Conservation (phyloP, 2,888 invertebrate species). For the Drosophila testacea region DNA sequence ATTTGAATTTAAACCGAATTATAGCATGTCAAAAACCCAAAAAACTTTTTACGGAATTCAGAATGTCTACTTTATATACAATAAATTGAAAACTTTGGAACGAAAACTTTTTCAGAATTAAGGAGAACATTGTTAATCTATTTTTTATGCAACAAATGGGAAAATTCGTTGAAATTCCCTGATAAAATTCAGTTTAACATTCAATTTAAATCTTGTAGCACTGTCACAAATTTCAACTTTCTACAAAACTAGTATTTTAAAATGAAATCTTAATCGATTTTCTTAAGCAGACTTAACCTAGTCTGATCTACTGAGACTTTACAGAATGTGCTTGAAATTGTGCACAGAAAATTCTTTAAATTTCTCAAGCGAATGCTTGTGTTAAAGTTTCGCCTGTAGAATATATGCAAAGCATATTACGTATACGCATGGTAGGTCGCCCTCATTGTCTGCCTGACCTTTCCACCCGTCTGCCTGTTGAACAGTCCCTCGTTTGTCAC, state of each 20-base stretch:
- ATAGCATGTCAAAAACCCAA: background rate
- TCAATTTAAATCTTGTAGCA: background rate
- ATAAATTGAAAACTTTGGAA: slow-evolving; percentile 1
- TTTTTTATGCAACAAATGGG: slow-evolving; percentile 8
- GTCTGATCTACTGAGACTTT: background rate
- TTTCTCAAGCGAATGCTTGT: slow-evolving; percentile 18
- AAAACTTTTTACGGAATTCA: too few relatives aligned
- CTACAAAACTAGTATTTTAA: too few relatives aligned
- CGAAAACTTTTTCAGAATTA: slow-evolving; percentile 6
- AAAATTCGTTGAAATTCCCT: slow-evolving; percentile 3
- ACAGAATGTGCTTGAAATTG: slow-evolving; percentile 29
- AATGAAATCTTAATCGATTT: too few relatives aligned
- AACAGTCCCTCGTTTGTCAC: slow-evolving; percentile 62
- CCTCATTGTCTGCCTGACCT: slow-evolving; percentile 23
- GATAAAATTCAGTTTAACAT: slow-evolving; percentile 15
- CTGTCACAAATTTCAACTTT: too few relatives aligned
- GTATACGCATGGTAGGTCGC: slow-evolving; percentile 54
- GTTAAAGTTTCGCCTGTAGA: slow-evolving; percentile 16
- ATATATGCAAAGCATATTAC: slow-evolving; percentile 27
- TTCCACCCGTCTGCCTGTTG: slow-evolving; percentile 61
- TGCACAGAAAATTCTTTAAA: slow-evolving; percentile 26
- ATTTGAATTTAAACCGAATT: slow-evolving; percentile 44
- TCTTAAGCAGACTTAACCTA: too few relatives aligned
- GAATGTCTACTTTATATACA: background rate
- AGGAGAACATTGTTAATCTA: slow-evolving; percentile 2